Conservation (phyloP, 2,888 invertebrate species). For the Orthosia incerta region DNA sequence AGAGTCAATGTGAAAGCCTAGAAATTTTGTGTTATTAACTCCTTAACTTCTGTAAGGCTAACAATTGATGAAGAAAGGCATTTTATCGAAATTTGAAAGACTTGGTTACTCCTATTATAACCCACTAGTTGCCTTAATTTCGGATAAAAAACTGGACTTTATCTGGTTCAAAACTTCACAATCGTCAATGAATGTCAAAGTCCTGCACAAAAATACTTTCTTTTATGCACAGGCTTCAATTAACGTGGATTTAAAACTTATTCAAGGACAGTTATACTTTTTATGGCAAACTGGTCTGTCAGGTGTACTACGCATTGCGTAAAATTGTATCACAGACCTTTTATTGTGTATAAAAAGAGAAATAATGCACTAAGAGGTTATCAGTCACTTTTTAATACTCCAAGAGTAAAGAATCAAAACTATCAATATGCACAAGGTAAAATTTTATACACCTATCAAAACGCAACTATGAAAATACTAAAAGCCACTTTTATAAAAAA, state of each 20-base stretch:
- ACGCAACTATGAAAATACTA: too few relatives aligned
- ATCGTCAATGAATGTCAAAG: conserved; percentile 24
- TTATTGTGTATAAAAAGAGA: conserved; percentile 51
- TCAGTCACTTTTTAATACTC: conserved; percentile 35
- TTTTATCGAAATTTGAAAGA: too few relatives aligned
- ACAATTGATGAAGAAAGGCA: too few relatives aligned
- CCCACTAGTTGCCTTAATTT: too few relatives aligned
- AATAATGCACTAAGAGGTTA: conserved; percentile 8
- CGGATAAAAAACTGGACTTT: too few relatives aligned
- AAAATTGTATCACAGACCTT: conserved; percentile 21
- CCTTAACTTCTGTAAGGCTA: too few relatives aligned
- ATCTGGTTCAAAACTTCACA: neutral
- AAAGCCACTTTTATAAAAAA: too few relatives aligned
- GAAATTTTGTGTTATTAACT: too few relatives aligned
- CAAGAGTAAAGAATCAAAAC: conserved; percentile 13
- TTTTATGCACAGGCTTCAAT: neutral
- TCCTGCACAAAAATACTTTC: conserved; percentile 1
- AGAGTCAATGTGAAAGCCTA: too few relatives aligned
- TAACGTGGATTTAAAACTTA: conserved; percentile 2
- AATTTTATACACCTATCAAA: neutral
- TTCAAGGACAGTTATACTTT: conserved; percentile 34
- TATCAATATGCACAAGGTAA: conserved; percentile 59
- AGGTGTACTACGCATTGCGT: conserved; percentile 12
- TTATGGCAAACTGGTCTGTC: conserved; percentile 17
- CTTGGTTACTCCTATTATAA: too few relatives aligned